Conservation (phyloP, 1,140 invertebrate species). For the Penaeus japonicus region DNA sequence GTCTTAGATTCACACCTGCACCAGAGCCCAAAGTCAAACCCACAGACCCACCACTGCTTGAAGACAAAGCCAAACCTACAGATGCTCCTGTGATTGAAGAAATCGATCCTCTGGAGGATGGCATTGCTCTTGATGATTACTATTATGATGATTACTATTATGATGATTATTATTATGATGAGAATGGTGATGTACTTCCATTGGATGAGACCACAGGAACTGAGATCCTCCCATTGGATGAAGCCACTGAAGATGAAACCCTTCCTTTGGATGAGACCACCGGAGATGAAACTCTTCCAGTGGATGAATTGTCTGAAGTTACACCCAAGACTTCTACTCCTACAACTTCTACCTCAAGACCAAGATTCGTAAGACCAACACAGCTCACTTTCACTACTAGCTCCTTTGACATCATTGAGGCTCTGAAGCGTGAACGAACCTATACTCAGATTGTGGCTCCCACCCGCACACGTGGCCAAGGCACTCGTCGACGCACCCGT, state of each 20-base stretch:
- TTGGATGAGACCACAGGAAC: conserved; percentile 9
- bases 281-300: conserved; percentile 8
- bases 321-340: neutral
- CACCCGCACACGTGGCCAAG: neutral
- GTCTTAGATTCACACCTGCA: neutral
- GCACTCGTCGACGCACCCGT: neutral
- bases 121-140: too few relatives aligned
- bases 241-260: neutral
- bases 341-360: neutral
- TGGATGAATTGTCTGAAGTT: neutral
- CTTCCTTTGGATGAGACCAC: neutral
- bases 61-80: neutral
- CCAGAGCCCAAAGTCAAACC: neutral
- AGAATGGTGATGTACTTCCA: neutral
- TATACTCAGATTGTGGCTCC: conserved; percentile 26
- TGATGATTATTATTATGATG: too few relatives aligned
- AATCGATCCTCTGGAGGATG: too few relatives aligned
- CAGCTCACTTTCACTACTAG: conserved; percentile 16
- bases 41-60: neutral
- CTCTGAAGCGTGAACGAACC: conserved; percentile 33
- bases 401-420: conserved; percentile 39
- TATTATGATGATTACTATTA: too few relatives aligned
- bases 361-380: conserved; percentile 32
- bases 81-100: neutral
- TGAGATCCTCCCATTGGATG: neutral